Conservation (phyloP, 2,113 vertebrate species). For the Heteronetta atricapilla region DNA sequence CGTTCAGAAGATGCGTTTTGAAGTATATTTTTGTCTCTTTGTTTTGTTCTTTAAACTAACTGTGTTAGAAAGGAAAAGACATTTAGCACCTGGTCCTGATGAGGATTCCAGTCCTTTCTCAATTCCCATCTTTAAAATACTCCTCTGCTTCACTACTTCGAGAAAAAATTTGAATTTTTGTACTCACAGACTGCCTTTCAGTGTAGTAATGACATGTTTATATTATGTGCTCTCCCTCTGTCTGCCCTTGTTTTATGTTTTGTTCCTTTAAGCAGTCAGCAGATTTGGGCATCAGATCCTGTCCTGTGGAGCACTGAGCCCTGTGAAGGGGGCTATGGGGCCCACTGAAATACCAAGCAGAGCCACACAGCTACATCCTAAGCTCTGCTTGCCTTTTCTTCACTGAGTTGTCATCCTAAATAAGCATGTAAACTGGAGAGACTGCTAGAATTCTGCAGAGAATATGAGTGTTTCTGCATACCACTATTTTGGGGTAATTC, state of each 20-base stretch:
- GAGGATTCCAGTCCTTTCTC: not conserved
- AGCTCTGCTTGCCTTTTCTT: not conserved
- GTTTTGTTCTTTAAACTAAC: not conserved
- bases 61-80: not conserved
- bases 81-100: not conserved
- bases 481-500: not conserved
- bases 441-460: not conserved
- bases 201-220: not conserved
- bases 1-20: not conserved
- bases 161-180: not conserved
- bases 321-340: not conserved
- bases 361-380: not conserved
- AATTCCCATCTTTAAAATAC: not conserved
- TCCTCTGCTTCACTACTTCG: not conserved
- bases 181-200: not conserved
- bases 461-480: not conserved
- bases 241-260: not conserved
- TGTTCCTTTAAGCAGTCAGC: not conserved
- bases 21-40: not conserved
- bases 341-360: not conserved
- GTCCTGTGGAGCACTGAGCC: accelerated
- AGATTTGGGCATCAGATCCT: not conserved
- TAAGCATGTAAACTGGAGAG: not conserved
- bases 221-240: not conserved
- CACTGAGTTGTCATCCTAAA: not conserved